These are phyloP conservation scores for Protodeltote pygarga DNA, from an alignment of 2,888 invertebrate genomes.

Conservation along the genomic window DNA sequence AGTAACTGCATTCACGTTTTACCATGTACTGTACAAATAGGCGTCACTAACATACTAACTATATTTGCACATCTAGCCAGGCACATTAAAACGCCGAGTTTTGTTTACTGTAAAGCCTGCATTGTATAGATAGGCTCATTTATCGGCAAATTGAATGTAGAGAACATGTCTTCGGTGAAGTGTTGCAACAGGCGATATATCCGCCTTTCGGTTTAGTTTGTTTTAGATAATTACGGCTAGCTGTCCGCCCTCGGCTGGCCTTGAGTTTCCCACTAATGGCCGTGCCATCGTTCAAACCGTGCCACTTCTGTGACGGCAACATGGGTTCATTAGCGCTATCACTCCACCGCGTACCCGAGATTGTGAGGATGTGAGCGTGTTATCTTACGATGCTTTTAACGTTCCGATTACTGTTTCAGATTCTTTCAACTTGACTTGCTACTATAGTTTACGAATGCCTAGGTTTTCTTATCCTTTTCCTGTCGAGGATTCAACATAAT, in stretches of 20 bases:
- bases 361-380: conserved; percentile 68
- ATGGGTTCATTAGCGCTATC: conserved; percentile 85
- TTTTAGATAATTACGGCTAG: conserved; percentile 77
- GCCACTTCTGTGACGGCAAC: conserved; percentile 79
- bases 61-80: neutral
- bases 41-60: too few species aligned
- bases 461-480: conserved; percentile 61
- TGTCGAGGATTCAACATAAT: conserved; percentile 41
- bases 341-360: conserved; percentile 65
- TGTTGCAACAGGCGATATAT: conserved; percentile 55
- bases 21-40: neutral
- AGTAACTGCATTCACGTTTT: conserved; percentile 1
- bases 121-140: conserved; percentile 23
- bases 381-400: conserved; percentile 82
- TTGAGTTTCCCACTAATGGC: conserved; percentile 75
- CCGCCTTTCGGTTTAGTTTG: conserved; percentile 63
- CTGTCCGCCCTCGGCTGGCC: conserved; percentile 75
- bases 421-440: conserved; percentile 55
- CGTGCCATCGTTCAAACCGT: conserved; percentile 73
- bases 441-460: conserved; percentile 55
- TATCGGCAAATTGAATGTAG: conserved; percentile 34
- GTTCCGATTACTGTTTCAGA: conserved; percentile 69
- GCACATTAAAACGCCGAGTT: neutral
- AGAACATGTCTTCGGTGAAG: conserved; percentile 36
- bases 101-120: conserved; percentile 1